Evolutionary conservation across 2,113 vertebrate species (phyloP).

Genomic region (Gallinago jamesoni): DNA sequence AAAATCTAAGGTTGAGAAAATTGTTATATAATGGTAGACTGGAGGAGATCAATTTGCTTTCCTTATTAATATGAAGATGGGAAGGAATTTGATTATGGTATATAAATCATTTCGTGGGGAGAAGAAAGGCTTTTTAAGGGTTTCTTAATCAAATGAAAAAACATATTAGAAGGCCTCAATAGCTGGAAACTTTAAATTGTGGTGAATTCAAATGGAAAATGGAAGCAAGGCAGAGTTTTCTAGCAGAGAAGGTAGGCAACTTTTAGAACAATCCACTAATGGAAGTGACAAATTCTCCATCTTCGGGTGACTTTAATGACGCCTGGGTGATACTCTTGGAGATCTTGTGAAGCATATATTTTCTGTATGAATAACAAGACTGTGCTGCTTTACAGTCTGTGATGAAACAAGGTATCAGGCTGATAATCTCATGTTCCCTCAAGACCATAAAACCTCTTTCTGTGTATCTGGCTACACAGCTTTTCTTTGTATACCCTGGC

Average conservation of each 20-base stretch:
- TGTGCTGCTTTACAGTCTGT: background rate
- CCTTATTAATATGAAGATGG: slow-evolving; percentile 31
- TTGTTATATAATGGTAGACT: background rate
- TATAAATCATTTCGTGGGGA: slow-evolving; percentile 15
- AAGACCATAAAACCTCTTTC: slow-evolving; percentile 1
- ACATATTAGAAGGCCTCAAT: background rate
- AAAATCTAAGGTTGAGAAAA: background rate
- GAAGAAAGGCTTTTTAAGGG: slow-evolving; percentile 13
- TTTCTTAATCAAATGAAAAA: slow-evolving; percentile 48
- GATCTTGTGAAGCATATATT: background rate
- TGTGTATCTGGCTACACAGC: background rate
- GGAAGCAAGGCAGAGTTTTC: background rate
- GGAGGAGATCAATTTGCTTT: slow-evolving; percentile 3
- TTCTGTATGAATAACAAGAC: background rate
- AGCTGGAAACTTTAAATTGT: background rate
- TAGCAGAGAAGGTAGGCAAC: background rate
- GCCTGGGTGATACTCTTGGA: background rate
- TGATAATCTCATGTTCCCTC: background rate
- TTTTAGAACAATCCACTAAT: background rate
- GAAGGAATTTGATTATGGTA: slow-evolving; percentile 6
- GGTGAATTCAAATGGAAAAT: slow-evolving; percentile 8
- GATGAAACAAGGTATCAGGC: background rate
- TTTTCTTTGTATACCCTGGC: slow-evolving; percentile 9
- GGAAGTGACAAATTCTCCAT: background rate
- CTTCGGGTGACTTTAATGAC: background rate